Conservation (phyloP, 2,888 invertebrate genomes). For the Acanthopleura granulata region DNA sequence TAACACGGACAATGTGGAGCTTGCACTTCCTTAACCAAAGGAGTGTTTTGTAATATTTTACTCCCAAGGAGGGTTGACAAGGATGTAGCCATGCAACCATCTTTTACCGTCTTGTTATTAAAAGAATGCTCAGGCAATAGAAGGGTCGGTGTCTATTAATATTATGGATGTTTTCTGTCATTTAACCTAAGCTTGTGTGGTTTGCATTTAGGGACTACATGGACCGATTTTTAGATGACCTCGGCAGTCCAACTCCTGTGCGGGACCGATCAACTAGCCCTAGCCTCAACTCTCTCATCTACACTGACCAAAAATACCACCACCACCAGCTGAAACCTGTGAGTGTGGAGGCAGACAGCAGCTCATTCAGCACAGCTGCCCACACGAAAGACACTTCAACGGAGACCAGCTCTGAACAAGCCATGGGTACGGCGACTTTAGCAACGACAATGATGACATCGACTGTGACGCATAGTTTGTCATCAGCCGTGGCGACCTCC, state of each 20-base stretch:
- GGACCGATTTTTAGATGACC: conserved; percentile 88
- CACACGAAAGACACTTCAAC: too few relatives aligned
- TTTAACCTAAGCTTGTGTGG: conserved; percentile 30
- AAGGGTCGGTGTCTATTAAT: too few relatives aligned
- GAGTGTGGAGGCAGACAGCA: conserved; percentile 8
- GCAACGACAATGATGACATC: not conserved
- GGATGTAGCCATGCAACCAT: too few relatives aligned
- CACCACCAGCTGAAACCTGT: conserved; percentile 58
- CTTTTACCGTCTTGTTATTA: not conserved
- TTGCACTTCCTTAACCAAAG: too few relatives aligned
- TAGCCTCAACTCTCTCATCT: conserved; percentile 74
- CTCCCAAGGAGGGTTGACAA: too few relatives aligned
- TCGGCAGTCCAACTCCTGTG: conserved; percentile 69
- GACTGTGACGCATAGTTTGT: not conserved
- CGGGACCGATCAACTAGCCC: conserved; percentile 79
- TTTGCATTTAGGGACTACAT: conserved; percentile 80
- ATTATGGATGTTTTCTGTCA: too few relatives aligned
- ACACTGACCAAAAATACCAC: conserved; percentile 70
- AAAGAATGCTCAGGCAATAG: not conserved
- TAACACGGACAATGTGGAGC: too few relatives aligned
- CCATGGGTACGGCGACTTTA: not conserved
- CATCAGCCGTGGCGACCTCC: not conserved
- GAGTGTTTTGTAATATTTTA: too few relatives aligned
- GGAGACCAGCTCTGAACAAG: too few relatives aligned
- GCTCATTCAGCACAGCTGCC: not conserved